These are phyloP conservation scores for Oenanthe oenanthe DNA, from an alignment of 2,113 vertebrate genomes.

Conservation along the genomic window DNA sequence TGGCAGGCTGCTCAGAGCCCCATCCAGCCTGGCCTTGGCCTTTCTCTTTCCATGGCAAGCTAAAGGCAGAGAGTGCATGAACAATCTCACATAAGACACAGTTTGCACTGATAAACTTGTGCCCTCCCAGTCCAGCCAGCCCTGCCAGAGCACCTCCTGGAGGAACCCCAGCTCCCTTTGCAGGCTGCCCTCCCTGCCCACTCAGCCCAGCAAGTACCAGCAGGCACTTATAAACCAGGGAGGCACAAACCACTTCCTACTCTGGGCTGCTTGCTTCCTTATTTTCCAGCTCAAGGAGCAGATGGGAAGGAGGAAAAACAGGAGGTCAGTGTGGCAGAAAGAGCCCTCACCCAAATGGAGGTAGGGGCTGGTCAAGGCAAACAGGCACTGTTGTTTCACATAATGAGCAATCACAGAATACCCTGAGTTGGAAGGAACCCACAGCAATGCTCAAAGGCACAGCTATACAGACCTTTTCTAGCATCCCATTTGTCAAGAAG, in stretches of 20 bases:
- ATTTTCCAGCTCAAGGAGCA: neutral
- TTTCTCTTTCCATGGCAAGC: neutral
- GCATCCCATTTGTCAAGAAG: neutral
- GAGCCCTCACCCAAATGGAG: neutral
- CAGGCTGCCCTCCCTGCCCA: neutral
- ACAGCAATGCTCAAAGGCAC: neutral
- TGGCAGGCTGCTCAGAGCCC: neutral
- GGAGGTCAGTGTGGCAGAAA: neutral
- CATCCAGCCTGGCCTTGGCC: no score
- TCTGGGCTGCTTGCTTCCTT: neutral
- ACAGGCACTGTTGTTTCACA: fast-evolving
- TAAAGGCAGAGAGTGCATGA: neutral
- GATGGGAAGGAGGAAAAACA: neutral
- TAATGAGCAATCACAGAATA: neutral
- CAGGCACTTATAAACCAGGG: neutral
- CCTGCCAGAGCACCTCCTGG: neutral
- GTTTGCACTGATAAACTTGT: neutral
- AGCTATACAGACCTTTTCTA: neutral
- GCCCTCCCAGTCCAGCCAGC: neutral
- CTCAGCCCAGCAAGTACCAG: neutral
- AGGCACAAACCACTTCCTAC: neutral
- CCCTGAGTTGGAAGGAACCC: neutral
- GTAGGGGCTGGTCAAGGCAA: neutral
- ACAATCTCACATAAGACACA: neutral
- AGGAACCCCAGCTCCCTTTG: neutral